Evolutionary conservation across 2,797 vertebrate species (phyloP).

Genomic region (Aldrovandia affinis): DNA sequence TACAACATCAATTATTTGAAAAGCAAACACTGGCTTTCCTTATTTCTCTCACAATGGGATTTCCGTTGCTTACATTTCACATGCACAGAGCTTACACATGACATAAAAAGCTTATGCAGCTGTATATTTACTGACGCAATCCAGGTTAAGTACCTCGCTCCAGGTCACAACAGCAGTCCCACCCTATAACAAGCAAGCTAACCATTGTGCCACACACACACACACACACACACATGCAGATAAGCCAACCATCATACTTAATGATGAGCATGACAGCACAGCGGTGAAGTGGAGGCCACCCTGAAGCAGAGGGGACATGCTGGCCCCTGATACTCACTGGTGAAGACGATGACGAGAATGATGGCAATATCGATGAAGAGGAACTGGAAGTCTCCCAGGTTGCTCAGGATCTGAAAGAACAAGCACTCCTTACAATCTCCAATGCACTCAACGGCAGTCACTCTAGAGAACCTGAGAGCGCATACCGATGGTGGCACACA

Average conservation of each 20-base stretch:
- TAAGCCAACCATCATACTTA: not conserved
- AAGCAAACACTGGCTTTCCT: not conserved
- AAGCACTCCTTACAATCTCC: not conserved
- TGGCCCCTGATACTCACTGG: slow-evolving; percentile 81
- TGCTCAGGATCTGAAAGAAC: slow-evolving; percentile 84
- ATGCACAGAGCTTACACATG: not conserved
- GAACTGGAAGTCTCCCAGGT: slow-evolving; percentile 97
- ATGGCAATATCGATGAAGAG: slow-evolving; percentile 98
- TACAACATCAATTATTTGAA: not conserved
- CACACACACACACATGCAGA: not conserved
- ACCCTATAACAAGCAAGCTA: not conserved
- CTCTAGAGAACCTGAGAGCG: not conserved
- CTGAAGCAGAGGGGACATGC: not conserved
- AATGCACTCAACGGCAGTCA: no score
- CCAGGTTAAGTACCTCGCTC: not conserved
- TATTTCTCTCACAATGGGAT: not conserved
- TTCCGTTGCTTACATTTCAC: not conserved
- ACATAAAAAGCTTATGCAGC: not conserved
- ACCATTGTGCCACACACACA: not conserved
- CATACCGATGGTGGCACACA: not conserved
- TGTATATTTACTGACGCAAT: not conserved
- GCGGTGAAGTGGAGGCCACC: not conserved
- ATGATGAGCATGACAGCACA: not conserved
- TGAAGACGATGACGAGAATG: slow-evolving; percentile 94
- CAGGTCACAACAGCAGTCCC: not conserved